phyloP scores from a whole-genome alignment of 2,113 vertebrate species.

The Chascanopsetta lugubris region DNA sequence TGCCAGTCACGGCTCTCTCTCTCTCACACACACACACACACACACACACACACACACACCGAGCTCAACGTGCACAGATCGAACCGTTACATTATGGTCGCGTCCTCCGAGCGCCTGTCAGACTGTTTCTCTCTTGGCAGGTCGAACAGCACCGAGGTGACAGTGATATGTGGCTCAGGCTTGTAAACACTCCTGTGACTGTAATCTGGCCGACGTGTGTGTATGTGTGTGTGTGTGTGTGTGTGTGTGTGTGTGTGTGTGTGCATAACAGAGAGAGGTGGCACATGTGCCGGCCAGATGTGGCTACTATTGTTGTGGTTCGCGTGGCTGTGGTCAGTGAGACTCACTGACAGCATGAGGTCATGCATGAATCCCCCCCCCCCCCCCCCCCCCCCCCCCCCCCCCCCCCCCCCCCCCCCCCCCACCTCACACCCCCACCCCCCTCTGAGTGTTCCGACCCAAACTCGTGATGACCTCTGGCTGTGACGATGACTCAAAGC shows the following conservation, averaged over 20 bases:
- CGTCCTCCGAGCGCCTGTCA: constrained; percentile 30
- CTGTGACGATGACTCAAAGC: constrained; percentile 42
- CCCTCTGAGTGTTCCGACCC: constrained; percentile 30
- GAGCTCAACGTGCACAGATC: constrained; percentile 21
- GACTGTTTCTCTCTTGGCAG: constrained; percentile 6
- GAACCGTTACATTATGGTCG: constrained; percentile 24
- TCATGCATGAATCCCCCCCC: constrained; percentile 39
- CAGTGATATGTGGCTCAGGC: constrained; percentile 40
- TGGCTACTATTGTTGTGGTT: constrained; percentile 62
- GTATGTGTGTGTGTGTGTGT: too few relatives aligned
- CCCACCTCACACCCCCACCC: too few relatives aligned
- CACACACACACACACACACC: constrained; percentile 5
- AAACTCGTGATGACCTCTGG: constrained; percentile 10
- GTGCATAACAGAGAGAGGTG: too few relatives aligned
- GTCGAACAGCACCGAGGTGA: constrained; percentile 32
- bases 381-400: too few relatives aligned
- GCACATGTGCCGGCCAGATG: constrained; percentile 78
- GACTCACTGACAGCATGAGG: constrained; percentile 48
- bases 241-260: too few relatives aligned
- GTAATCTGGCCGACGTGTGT: constrained; percentile 41
- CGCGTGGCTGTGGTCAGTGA: constrained; percentile 42
- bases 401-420: too few relatives aligned
- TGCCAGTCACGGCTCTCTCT: constrained; percentile 10
- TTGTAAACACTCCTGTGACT: constrained; percentile 50
- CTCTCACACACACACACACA: too few relatives aligned